Conservation (phyloP, 2,888 invertebrate genomes). For the Dynastes hyllus region DNA sequence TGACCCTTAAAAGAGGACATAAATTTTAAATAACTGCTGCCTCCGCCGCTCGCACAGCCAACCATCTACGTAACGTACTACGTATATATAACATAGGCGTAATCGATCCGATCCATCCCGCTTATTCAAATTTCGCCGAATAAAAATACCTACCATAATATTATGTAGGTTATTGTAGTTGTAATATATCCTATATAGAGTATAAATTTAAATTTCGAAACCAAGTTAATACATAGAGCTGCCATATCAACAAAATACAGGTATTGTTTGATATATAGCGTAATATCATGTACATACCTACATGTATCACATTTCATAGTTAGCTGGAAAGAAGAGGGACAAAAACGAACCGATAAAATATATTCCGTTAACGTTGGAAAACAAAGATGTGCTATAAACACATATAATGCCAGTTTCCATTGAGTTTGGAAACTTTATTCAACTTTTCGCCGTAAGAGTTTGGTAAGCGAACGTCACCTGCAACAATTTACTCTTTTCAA, state of each 20-base stretch:
- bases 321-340: neutral
- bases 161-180: slow-evolving; percentile 5
- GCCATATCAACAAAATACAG: neutral
- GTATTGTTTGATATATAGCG: neutral
- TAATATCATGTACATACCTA: no score
- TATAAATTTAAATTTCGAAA: slow-evolving; percentile 12
- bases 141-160: slow-evolving; percentile 10
- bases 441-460: no score
- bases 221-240: neutral
- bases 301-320: neutral
- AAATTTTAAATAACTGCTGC: slow-evolving; percentile 36
- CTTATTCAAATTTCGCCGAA: slow-evolving; percentile 13
- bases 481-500: no score
- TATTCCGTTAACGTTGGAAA: neutral
- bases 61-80: neutral
- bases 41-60: neutral
- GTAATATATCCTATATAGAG: slow-evolving; percentile 1
- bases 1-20: slow-evolving; percentile 38
- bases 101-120: slow-evolving; percentile 14
- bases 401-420: no score
- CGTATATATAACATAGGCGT: neutral
- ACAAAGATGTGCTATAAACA: no score
- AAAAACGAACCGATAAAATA: slow-evolving; percentile 9
- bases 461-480: no score
- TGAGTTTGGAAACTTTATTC: no score